Conservation (phyloP, 2,888 invertebrate species). For the Morpho helenor region DNA sequence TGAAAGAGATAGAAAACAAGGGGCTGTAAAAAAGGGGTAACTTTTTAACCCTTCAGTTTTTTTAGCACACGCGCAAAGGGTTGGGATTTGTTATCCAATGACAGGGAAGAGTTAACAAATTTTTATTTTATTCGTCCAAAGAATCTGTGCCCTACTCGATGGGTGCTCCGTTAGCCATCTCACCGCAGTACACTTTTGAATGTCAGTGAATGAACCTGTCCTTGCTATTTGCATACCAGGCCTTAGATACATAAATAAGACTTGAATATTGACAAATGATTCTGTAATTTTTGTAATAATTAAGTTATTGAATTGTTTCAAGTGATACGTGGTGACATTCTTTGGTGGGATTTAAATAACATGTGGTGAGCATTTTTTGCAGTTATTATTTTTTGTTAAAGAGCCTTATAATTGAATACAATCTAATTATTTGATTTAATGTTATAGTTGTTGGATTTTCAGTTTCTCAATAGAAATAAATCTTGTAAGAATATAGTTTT, state of each 20-base stretch:
- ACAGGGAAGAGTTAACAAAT: conserved; percentile 51
- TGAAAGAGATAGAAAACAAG: conserved; percentile 48
- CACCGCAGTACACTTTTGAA: conserved; percentile 48
- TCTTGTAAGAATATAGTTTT: no score
- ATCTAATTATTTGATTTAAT: no score
- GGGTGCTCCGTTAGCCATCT: conserved; percentile 37
- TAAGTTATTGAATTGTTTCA: not conserved
- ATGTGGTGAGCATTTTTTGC: not conserved
- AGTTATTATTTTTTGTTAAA: no score
- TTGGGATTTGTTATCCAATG: conserved; percentile 65
- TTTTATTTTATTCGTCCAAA: conserved; percentile 63
- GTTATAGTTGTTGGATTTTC: no score
- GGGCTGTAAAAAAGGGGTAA: conserved; percentile 63
- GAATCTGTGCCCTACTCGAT: conserved; percentile 39
- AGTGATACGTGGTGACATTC: not conserved
- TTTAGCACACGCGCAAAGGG: conserved; percentile 76
- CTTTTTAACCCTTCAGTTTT: conserved; percentile 69
- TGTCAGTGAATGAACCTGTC: conserved; percentile 46
- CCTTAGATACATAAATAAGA: not conserved
- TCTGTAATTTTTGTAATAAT: not conserved
- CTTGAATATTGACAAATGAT: not conserved
- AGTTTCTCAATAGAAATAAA: no score
- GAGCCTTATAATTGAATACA: no score
- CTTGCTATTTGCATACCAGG: conserved; percentile 31
- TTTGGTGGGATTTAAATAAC: conserved; percentile 1